Percentiles rank a stretch among this genome's conserved stretches.
Conservation (phyloP, 2,113 vertebrate genomes). For the Coreoperca whiteheadi region DNA sequence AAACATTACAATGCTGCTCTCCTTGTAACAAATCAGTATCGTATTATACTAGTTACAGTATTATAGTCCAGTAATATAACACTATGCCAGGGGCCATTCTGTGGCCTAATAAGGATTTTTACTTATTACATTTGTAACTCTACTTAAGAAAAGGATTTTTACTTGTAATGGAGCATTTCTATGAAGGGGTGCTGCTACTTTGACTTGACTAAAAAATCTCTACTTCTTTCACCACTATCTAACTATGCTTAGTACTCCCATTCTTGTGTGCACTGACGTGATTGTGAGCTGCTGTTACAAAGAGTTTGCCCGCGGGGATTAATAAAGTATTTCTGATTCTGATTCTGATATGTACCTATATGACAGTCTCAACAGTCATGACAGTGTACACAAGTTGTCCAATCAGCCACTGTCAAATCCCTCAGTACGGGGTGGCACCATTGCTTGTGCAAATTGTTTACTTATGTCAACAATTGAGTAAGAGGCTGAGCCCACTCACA, state of each 20-base stretch:
- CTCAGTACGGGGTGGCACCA: constrained; percentile 57
- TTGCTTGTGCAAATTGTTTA: constrained; percentile 70
- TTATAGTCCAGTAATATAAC: background rate
- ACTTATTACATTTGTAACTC: background rate
- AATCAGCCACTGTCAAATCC: constrained; percentile 59
- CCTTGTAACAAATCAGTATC: background rate
- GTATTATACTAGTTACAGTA: too few species aligned
- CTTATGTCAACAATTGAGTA: constrained; percentile 67
- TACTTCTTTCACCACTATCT: background rate
- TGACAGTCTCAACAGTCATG: constrained; percentile 33
- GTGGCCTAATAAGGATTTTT: too few species aligned
- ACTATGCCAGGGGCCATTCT: too few species aligned
- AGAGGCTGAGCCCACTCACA: constrained; percentile 73
- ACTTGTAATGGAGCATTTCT: background rate
- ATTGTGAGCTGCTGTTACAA: too few species aligned
- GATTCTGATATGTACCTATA: background rate
- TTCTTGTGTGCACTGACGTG: too few species aligned
- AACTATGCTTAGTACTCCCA: too few species aligned
- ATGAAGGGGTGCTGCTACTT: background rate
- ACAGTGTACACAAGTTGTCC: constrained; percentile 35
- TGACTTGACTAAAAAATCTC: background rate
- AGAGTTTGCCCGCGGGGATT: too few species aligned
- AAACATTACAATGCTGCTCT: background rate
- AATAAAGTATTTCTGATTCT: too few species aligned
- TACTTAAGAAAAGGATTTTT: background rate